These are phyloP conservation scores for rabbit (Oryctolagus cuniculus) DNA, from an alignment of 2,113 vertebrate species.

Conservation along the genomic window DNA sequence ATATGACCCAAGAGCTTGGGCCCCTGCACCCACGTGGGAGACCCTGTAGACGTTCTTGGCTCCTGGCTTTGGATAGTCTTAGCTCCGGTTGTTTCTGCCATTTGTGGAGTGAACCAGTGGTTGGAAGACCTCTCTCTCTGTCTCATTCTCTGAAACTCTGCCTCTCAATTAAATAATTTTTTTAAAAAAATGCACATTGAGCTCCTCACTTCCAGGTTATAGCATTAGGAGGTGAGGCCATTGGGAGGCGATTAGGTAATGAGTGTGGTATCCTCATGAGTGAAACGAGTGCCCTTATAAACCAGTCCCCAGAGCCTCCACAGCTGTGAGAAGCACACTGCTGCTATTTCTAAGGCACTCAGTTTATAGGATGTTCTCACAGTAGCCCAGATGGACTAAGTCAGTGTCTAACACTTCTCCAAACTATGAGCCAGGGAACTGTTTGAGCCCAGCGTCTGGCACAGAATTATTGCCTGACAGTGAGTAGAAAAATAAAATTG, in stretches of 20 bases:
- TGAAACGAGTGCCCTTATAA: neutral
- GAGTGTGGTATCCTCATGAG: no score
- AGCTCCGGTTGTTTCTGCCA: no score
- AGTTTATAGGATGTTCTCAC: neutral
- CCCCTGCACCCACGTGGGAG: no score
- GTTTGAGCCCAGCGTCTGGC: neutral
- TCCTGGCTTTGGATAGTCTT: no score
- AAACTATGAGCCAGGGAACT: neutral
- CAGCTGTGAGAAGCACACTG: neutral
- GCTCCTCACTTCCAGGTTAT: neutral
- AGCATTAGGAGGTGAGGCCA: neutral
- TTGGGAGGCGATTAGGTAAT: neutral
- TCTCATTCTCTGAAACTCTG: no score
- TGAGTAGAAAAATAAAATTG: conserved; percentile 26
- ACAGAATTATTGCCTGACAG: neutral
- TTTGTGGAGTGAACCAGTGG: no score
- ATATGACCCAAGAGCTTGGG: no score
- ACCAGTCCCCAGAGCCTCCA: neutral
- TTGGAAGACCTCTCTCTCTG: no score
- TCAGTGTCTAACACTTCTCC: neutral
- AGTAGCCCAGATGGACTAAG: neutral
- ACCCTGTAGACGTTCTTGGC: no score
- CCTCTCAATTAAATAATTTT: no score
- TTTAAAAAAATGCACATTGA: neutral
- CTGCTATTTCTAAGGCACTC: neutral